Base-by-base conservation (phyloP, 2,113 vertebrate genomes). In the Gymnobelideus leadbeateri region DNA sequence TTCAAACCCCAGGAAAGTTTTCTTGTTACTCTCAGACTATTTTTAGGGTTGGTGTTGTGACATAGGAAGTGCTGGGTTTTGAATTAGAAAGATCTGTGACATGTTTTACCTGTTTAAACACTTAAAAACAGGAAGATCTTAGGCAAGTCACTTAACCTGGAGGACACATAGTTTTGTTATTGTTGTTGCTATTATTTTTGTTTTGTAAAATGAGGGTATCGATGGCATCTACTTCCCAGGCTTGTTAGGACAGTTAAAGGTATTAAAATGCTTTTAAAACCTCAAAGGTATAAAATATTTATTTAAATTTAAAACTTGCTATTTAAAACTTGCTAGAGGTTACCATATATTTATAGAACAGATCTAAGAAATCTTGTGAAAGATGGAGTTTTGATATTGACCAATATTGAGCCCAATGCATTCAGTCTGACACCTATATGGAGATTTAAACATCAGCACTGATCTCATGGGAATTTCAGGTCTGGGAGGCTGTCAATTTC, bases 381-480 rank as follows among this genome's bases (percentile, higher is more conserved):
- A 94, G 0, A n/a, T 19, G 0, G 14, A 68, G 31, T n/a, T 43
- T 84, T 68, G 12, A 37, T 16, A 37, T 68, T 14, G 31, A 68
- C 0, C 61, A 68, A 68, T 68, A 68, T 68, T 12, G 37, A 37
- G 37, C 14, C 61, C 90, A 50, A 95, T 25, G 90, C 92, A 91
- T 24, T 26, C 5, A 37, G 91, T 51, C 50, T 91, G 91, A 92
- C 31, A 92, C 3, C 49, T 91, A 93, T 52, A 31, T 93, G 52
- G 95, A 96, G 91, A 93, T 92, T 28, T 46, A 37, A 9, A 2
- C 93, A 97, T 95, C 90, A 95, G 96, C n/a, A 92, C 91, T 94
- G 91, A 37, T 50, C 23, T 57, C 55, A 53, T 89, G 94, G 92
- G 46, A 52, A 31, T 91, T 95, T 97, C 96, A 52, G 0, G 93